Conservation (phyloP, 2,888 invertebrate species). For the Phortica okadai region DNA sequence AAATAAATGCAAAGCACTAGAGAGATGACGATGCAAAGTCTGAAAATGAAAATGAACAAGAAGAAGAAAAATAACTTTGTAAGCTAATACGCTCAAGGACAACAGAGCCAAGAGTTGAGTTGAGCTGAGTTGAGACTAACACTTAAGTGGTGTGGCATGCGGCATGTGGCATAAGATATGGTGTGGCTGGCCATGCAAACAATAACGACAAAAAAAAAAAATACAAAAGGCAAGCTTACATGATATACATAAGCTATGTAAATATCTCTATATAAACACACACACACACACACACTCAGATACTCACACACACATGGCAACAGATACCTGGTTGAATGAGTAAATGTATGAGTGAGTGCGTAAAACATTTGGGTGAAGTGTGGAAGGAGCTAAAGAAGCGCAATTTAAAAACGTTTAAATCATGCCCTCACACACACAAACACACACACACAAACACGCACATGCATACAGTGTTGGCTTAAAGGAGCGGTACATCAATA, state of each 20-base stretch:
- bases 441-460: neutral
- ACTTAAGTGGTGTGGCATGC: too few species aligned
- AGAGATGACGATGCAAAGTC: too few species aligned
- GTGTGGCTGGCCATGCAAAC: too few species aligned
- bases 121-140: too few species aligned
- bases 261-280: neutral
- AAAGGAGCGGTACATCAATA: neutral
- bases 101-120: too few species aligned
- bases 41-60: too few species aligned
- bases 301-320: neutral
- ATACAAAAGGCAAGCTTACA: neutral
- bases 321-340: neutral
- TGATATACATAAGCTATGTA: neutral
- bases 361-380: neutral
- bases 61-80: too few species aligned
- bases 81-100: too few species aligned
- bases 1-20: too few species aligned
- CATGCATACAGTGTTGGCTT: neutral
- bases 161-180: too few species aligned
- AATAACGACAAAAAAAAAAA: neutral
- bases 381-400: neutral
- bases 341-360: neutral
- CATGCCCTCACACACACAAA: neutral
- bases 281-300: neutral
- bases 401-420: slow-evolving; percentile 13